phyloP scores from a whole-genome alignment of 2,113 vertebrate genomes.

The Bujurquina vittata region DNA sequence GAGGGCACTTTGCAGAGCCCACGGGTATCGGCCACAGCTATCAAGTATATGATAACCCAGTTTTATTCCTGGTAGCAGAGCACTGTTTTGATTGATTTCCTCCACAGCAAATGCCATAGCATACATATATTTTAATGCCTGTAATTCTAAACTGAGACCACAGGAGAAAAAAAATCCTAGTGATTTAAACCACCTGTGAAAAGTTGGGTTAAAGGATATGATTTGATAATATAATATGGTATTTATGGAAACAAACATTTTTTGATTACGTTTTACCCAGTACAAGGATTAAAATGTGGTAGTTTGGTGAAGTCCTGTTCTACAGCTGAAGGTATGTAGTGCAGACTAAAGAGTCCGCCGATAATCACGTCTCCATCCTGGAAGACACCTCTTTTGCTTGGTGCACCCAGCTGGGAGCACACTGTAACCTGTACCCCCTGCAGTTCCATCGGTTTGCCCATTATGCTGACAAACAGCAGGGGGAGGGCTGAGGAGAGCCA shows the following conservation, averaged over 20 bases:
- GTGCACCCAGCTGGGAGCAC: slow-evolving; percentile 52
- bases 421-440: neutral
- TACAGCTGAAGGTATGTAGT: slow-evolving; percentile 39
- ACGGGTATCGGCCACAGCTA: slow-evolving; percentile 66
- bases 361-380: slow-evolving; percentile 76
- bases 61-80: slow-evolving; percentile 76
- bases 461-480: slow-evolving; percentile 34
- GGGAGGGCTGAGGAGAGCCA: neutral
- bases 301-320: slow-evolving; percentile 54
- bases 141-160: slow-evolving; percentile 66
- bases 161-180: neutral
- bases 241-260: neutral
- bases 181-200: neutral
- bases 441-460: neutral
- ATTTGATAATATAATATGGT: neutral
- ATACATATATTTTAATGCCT: slow-evolving; percentile 71
- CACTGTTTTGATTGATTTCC: slow-evolving; percentile 77
- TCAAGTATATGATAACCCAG: slow-evolving; percentile 78
- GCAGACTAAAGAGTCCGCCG: slow-evolving; percentile 70
- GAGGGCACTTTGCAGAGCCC: slow-evolving; percentile 66
- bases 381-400: slow-evolving; percentile 47
- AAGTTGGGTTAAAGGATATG: neutral
- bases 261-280: slow-evolving; percentile 52
- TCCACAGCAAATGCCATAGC: slow-evolving; percentile 80
- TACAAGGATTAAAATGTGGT: slow-evolving; percentile 59